These are phyloP conservation scores for Sebastiscus tertius DNA, from an alignment of 2,797 vertebrate genomes.

Conservation along the genomic window DNA sequence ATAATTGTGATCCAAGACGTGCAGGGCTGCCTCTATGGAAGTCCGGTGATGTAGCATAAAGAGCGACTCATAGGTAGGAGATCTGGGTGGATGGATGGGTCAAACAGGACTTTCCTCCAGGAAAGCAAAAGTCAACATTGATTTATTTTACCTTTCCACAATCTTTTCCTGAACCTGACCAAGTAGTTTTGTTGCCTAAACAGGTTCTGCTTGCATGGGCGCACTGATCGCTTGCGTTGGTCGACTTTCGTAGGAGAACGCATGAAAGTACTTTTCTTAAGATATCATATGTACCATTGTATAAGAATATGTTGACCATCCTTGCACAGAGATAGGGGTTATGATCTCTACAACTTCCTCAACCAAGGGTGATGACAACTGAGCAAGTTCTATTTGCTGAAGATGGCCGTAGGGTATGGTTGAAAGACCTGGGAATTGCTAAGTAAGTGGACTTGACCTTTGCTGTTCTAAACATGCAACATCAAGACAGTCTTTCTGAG, in stretches of 20 bases:
- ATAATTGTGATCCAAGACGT: not conserved
- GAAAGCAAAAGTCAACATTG: not conserved
- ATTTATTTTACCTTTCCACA: no score
- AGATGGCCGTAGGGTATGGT: not conserved
- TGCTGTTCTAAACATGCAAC: not conserved
- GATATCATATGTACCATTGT: not conserved
- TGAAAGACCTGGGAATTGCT: not conserved
- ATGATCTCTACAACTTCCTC: not conserved
- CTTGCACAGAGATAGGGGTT: not conserved
- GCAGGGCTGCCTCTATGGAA: no score
- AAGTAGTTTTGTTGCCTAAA: not conserved
- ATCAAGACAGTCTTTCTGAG: not conserved
- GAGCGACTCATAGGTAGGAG: not conserved
- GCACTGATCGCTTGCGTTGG: not conserved
- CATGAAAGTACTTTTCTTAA: not conserved
- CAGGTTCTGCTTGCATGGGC: not conserved
- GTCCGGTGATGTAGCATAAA: not conserved
- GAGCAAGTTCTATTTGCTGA: not conserved
- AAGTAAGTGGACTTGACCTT: not conserved
- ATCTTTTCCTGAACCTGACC: no score
- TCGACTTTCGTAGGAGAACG: not conserved
- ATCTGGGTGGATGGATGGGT: not conserved
- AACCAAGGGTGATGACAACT: not conserved
- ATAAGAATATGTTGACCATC: not conserved
- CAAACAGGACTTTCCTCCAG: not conserved